Evolutionary conservation across 2,888 invertebrate species (phyloP), one percentile per base, ranked within the genome.

Genomic region (Leucophenga montana): DNA sequence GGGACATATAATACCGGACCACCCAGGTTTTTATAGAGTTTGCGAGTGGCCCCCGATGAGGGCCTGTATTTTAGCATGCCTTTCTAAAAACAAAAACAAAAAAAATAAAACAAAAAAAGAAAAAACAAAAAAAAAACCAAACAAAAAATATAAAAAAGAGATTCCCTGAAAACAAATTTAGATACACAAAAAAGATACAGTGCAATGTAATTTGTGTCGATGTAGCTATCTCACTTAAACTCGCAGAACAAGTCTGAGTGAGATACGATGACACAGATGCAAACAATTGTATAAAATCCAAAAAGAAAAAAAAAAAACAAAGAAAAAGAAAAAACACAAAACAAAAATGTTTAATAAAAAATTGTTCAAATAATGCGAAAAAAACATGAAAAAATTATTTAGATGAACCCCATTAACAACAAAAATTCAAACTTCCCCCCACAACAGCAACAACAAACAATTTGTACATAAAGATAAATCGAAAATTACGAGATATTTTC

Each of bases 21-120:
- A 82, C 88, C 89, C 78, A 85, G 89, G 80, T 89, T 87, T 85
- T 89, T 89, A 89, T 89, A 89, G 88, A 89, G 85, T 85, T 85
- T 88, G 85, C 83, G 85, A 83, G 85, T 88, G 85, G 88, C 87
- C 85, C 86, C 87, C 82, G 88, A 89, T 78, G 85, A 85, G 84
- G 86, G 88, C 83, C 84, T 86, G 81, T 87, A 87, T 85, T 88
- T 88, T 85, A 88, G 86, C 85, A 88, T 86, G 85, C 88, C 88
- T 86, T 88, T 88, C 83, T 88, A 83, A 88, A 82, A 75, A 77
- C 78, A 73, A 72, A 75, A 71, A 76, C 71, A 73, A 72, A 73
- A 67, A 70, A 76, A 70, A 77, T 78, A 72, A 62, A 73, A 76
- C 73, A 73, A 48, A 74, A 73, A 70, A 66, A 72, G 31, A 69